Evolutionary conservation across 2,113 vertebrate species (phyloP).

Genomic region (Ancistrus triradiatus): DNA sequence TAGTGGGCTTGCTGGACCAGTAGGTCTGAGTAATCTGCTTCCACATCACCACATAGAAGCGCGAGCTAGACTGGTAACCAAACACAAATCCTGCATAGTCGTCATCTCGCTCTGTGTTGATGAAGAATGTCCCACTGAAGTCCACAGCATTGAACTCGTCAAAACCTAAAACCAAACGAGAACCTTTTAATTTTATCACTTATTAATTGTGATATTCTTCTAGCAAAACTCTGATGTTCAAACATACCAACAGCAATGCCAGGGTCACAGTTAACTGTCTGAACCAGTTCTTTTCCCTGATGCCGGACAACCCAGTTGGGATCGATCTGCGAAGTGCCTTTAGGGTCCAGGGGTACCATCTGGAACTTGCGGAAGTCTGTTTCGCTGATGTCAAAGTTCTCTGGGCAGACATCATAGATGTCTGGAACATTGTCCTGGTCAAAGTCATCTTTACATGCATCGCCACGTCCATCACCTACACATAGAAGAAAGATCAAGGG

Average conservation of each 20-base stretch:
- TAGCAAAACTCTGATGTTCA: neutral
- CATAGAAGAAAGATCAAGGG: neutral
- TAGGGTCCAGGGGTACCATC: constrained; percentile 98
- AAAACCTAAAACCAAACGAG: constrained; percentile 73
- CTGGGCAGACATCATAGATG: constrained; percentile 94
- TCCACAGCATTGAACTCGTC: constrained; percentile 96
- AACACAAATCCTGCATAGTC: constrained; percentile 98
- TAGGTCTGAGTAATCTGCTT: constrained; percentile 98
- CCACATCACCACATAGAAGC: constrained; percentile 99
- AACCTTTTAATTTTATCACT: neutral
- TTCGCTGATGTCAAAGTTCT: constrained; percentile 93
- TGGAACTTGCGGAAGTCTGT: constrained; percentile 97
- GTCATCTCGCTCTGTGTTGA: constrained; percentile 95
- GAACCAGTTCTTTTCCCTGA: constrained; percentile 96
- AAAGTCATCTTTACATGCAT: constrained; percentile 95
- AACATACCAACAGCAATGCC: constrained; percentile 89
- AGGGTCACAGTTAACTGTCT: constrained; percentile 98
- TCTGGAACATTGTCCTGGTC: constrained; percentile 92
- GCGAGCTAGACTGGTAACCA: constrained; percentile 96
- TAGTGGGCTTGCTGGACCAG: constrained; percentile 91
- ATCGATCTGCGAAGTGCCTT: constrained; percentile 97
- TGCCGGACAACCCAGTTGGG: constrained; percentile 98
- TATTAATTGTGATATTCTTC: neutral
- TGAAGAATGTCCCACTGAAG: constrained; percentile 99
- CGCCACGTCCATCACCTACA: constrained; percentile 91